Base-by-base conservation (phyloP, 2,797 vertebrate species). In the Bryconaethiops microstoma region DNA sequence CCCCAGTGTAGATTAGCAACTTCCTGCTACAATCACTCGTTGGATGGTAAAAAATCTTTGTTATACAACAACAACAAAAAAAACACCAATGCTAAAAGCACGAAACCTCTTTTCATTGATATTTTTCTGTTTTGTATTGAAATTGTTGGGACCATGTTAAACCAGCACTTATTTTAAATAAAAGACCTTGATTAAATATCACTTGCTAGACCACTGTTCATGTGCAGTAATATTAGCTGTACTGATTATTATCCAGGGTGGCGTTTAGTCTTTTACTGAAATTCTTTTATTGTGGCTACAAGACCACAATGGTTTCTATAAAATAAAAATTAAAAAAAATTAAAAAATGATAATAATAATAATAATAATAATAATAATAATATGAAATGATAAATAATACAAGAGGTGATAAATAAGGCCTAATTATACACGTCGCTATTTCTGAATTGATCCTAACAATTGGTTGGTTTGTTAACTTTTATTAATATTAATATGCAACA, bases 131-230 rank as follows among this genome's bases (percentile, higher is more conserved):
- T 74, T 83, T 78, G 77, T 82, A 35, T 63, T 74, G 23, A 83
- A 83, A 70, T 69, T 81, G 80, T 76, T 79, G 82, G 82, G 84
- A 84, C 82, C 76, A 73, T 86, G 86, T 87, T 80, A 85, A 85
- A 79, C 82, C 80, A 85, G 86, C 86, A 87, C 86, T 87, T 87
- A 87, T 76, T 87, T 87, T 78, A 74, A 79, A 80, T 74, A 79
- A 80, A 84, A 82, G 55, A 50, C 39, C 42, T 75, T 72, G 68
- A 59, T 74, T 76, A 80, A 17, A 64, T 78, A 68, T 54, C 64
- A 59, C 55, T 52, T 63, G 78, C 76, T n/a, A 78, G 81, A 60
- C 65, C 29, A 76, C 72, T 68, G 62, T 74, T 81, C 7, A 54
- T 77, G n/a, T 57, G 50, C 50, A 79, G 21, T 65, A 65, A 23